Evolutionary conservation across 2,113 vertebrate genomes (phyloP).

Genomic region (Macquaria ambigua): DNA sequence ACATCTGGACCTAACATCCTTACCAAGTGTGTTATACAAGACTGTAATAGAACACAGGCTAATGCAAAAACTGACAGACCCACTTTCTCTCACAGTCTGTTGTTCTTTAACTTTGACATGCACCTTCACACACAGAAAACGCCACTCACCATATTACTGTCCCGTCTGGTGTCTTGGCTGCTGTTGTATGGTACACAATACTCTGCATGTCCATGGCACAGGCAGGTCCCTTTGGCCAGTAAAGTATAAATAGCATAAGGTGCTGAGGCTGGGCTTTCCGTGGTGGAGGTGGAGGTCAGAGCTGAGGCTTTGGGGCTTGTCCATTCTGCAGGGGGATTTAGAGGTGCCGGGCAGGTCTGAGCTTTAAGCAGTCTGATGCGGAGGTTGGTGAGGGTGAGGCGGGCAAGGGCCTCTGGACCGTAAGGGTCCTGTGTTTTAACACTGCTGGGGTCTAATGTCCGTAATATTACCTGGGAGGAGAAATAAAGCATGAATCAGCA

Average conservation of each 20-base stretch:
- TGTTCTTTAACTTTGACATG: constrained; percentile 14
- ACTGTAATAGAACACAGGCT: constrained; percentile 3
- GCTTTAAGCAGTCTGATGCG: constrained; percentile 88
- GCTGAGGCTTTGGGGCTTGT: constrained; percentile 12
- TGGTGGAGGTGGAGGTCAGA: constrained; percentile 9
- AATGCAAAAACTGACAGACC: not conserved
- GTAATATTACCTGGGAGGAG: constrained; percentile 87
- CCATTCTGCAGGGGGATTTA: not conserved
- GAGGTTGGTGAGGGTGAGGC: constrained; percentile 89
- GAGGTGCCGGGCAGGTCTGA: constrained; percentile 82
- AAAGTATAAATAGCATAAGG: constrained; percentile 90
- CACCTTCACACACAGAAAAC: not conserved
- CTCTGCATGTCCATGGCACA: constrained; percentile 92
- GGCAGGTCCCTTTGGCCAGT: constrained; percentile 89
- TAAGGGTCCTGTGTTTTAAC: constrained; percentile 86
- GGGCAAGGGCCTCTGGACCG: constrained; percentile 84
- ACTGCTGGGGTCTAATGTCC: constrained; percentile 83
- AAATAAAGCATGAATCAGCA: constrained; percentile 19
- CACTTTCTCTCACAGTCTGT: not conserved
- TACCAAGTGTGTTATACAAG: constrained; percentile 19
- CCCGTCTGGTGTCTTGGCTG: constrained; percentile 41
- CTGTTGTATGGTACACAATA: constrained; percentile 82
- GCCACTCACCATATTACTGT: constrained; percentile 69
- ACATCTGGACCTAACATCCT: constrained; percentile 34
- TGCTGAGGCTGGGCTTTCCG: constrained; percentile 80